A percentile compares a stretch with the other conserved stretches of the same genome.
Evolutionary conservation across 2,113 vertebrate species (phyloP).

Genomic region (Capricornis sumatraensis): DNA sequence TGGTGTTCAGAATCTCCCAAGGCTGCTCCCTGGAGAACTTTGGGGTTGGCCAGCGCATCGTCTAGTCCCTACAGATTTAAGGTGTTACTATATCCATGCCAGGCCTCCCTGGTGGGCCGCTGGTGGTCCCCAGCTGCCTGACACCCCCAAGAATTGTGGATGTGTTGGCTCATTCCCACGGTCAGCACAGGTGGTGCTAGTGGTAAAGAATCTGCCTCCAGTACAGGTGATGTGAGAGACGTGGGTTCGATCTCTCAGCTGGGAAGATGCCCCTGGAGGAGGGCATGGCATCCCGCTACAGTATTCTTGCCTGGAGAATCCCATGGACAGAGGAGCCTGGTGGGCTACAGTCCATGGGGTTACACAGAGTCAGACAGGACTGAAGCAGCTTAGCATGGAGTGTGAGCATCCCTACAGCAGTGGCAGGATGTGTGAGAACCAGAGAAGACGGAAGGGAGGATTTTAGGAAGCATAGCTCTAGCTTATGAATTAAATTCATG

Average conservation of each 20-base stretch:
- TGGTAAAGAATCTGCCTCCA: background rate
- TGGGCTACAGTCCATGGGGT: background rate
- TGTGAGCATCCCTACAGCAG: background rate
- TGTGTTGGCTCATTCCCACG: background rate
- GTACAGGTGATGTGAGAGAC: background rate
- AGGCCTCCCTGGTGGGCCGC: background rate
- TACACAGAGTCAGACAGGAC: background rate
- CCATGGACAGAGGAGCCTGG: background rate
- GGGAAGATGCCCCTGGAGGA: background rate
- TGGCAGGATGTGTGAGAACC: background rate
- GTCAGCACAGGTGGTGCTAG: background rate
- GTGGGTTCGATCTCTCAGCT: background rate
- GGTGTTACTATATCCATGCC: background rate
- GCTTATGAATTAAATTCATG: background rate
- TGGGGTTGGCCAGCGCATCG: accelerated
- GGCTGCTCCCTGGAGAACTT: background rate
- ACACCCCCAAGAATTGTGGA: background rate
- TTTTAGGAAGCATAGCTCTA: background rate
- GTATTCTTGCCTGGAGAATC: background rate
- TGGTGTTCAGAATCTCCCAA: background rate
- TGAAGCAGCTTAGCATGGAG: background rate
- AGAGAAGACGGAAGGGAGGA: background rate
- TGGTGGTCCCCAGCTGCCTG: background rate
- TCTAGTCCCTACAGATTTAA: background rate
- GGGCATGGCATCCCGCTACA: background rate